Evolutionary conservation across 2,113 vertebrate species (phyloP).

Genomic region (Lota lota): DNA sequence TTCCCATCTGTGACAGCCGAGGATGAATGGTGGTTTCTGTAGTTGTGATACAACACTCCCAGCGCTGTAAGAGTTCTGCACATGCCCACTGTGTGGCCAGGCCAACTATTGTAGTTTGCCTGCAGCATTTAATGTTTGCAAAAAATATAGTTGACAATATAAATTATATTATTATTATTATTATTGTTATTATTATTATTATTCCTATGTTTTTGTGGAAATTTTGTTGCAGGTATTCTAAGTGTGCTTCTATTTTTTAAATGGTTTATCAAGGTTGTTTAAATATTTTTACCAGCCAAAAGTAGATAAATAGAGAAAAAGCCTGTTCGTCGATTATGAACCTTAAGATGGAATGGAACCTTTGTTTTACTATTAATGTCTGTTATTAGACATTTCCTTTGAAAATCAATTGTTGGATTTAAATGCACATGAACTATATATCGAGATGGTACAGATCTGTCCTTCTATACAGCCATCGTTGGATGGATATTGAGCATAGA

Average conservation of each 20-base stretch:
- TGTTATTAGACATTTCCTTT: conserved; percentile 99
- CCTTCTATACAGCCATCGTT: conserved; percentile 98
- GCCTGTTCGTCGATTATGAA: conserved; percentile 91
- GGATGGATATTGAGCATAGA: conserved; percentile 86
- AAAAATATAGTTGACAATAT: conserved; percentile 65
- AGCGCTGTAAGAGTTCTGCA: conserved; percentile 91
- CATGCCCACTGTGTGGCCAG: conserved; percentile 96
- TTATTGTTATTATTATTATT: conserved; percentile 84
- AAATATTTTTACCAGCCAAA: conserved; percentile 81
- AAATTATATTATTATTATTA: conserved; percentile 80
- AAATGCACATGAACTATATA: conserved; percentile 97
- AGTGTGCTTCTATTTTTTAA: conserved; percentile 57
- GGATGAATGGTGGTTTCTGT: conserved; percentile 89
- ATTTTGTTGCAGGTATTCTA: conserved; percentile 44
- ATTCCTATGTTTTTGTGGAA: conserved; percentile 72
- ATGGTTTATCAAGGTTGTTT: conserved; percentile 76
- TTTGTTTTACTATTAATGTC: conserved; percentile 95
- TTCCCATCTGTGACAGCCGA: conserved; percentile 86
- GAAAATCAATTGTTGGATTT: conserved; percentile 99
- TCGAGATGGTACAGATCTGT: conserved; percentile 97
- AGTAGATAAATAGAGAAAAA: conserved; percentile 76
- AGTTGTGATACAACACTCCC: conserved; percentile 98
- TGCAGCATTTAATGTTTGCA: conserved; percentile 87
- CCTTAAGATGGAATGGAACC: conserved; percentile 91
- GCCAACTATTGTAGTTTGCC: conserved; percentile 91